Evolutionary conservation across 2,113 vertebrate genomes (phyloP), one percentile per base, ranked within the genome.

Genomic region (Sinosuthora webbiana): DNA sequence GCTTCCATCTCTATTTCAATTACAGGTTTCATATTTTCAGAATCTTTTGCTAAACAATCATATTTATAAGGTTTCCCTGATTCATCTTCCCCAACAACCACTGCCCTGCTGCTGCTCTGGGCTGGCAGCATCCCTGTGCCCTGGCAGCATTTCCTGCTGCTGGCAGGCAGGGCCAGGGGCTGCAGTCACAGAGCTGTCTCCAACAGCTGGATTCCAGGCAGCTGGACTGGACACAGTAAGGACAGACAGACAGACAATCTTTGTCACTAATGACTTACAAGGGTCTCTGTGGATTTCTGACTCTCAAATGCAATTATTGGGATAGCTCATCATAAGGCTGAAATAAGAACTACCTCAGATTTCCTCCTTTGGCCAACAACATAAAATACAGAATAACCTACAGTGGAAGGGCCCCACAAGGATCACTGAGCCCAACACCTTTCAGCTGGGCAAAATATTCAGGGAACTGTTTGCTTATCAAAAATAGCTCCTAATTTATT

Each of bases 51-150:
- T n/a, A n/a, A n/a, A n/a, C n/a, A n/a, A n/a, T n/a, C n/a, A n/a
- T n/a, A n/a, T n/a, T n/a, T n/a, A n/a, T n/a, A n/a, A n/a, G n/a
- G n/a, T n/a, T n/a, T n/a, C n/a, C n/a, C n/a, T n/a, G n/a, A n/a
- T n/a, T n/a, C n/a, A n/a, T n/a, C n/a, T n/a, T n/a, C n/a, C n/a
- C n/a, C n/a, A n/a, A n/a, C n/a, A n/a, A n/a, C n/a, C n/a, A 10
- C 2, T 33, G 75, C 17, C 68, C 33, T 45, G n/a, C n/a, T 2
- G 3, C 0, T 0, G 57, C 57, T 35, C 41, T 41, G 41, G 55
- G 44, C 83, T 60, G 4, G 0, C 21, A 7, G 57, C 53, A n/a
- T 7, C 25, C 2, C 28, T 20, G 49, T 16, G 24, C 47, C 41
- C 74, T 24, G 56, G 42, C 45, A 70, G 57, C 37, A 14, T 10